A percentile compares a stretch with the other conserved stretches of the same genome.
These are phyloP conservation scores for Itoplectis maculator DNA, from an alignment of 2,888 invertebrate genomes.

Conservation along the genomic window DNA sequence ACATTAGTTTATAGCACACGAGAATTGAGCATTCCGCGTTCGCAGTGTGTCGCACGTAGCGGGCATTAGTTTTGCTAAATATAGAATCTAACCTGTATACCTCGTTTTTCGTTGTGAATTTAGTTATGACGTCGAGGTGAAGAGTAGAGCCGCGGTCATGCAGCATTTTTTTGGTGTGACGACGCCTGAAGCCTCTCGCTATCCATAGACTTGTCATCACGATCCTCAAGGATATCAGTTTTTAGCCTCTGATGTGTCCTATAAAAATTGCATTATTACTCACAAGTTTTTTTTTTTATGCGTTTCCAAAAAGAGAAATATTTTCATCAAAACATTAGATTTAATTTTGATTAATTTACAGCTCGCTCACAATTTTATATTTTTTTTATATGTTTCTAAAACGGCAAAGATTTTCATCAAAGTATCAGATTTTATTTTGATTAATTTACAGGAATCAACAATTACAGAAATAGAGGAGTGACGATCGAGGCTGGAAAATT, in stretches of 20 bases:
- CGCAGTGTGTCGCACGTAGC: neutral
- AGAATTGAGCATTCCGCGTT: neutral
- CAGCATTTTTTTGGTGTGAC: constrained; percentile 3
- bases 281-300: no score
- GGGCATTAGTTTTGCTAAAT: constrained; percentile 20
- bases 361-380: no score
- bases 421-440: no score
- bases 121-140: constrained; percentile 28
- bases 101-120: constrained; percentile 11
- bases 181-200: neutral
- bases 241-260: neutral
- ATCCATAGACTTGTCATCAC: no score
- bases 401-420: no score
- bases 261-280: no score
- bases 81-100: constrained; percentile 8
- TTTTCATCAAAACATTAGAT: no score
- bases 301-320: no score
- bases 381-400: no score
- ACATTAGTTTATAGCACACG: constrained; percentile 4
- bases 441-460: neutral
- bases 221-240: neutral
- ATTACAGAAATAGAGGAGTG: constrained; percentile 11
- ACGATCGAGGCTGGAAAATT: neutral
- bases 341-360: no score
- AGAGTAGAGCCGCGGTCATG: neutral